phyloP scores from a whole-genome alignment of 2,113 vertebrate genomes.

The Lepisosteus osseus region DNA sequence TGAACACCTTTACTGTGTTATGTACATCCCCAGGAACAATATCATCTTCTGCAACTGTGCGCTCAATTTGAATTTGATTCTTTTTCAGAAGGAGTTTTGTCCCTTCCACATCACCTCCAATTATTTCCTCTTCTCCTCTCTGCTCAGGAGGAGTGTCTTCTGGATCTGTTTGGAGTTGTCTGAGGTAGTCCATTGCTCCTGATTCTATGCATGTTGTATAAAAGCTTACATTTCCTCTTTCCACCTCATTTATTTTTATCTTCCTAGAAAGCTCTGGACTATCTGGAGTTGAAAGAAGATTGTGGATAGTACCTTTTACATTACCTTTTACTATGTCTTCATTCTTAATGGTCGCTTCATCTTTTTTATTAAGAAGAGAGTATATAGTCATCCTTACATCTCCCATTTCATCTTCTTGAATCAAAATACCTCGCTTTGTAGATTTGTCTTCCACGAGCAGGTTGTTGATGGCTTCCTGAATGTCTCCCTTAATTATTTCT shows the following conservation, averaged over 20 bases:
- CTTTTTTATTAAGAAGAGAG: slow-evolving; percentile 79
- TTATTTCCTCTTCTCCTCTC: slow-evolving; percentile 65
- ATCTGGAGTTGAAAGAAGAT: slow-evolving; percentile 64
- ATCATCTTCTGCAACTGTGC: slow-evolving; percentile 75
- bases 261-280: slow-evolving; percentile 53
- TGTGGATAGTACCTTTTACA: slow-evolving; percentile 72
- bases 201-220: slow-evolving; percentile 89
- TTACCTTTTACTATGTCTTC: slow-evolving; percentile 76
- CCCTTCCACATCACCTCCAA: slow-evolving; percentile 77
- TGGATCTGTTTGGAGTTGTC: slow-evolving; percentile 65
- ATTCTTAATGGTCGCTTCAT: slow-evolving; percentile 52
- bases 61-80: slow-evolving; percentile 66
- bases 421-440: slow-evolving; percentile 79
- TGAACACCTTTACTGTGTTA: slow-evolving; percentile 76
- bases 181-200: slow-evolving; percentile 82
- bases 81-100: slow-evolving; percentile 71
- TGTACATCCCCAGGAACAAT: slow-evolving; percentile 81
- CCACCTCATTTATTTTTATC: slow-evolving; percentile 71
- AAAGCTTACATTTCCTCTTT: slow-evolving; percentile 86
- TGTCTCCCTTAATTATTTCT: slow-evolving; percentile 78
- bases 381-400: slow-evolving; percentile 87
- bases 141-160: slow-evolving; percentile 51
- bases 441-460: slow-evolving; percentile 64
- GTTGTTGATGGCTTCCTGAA: slow-evolving; percentile 77
- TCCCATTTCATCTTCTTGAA: slow-evolving; percentile 89